Percentiles rank a stretch among this genome's conserved stretches.
Evolutionary conservation across 1,140 invertebrate species (phyloP).

Genomic region (Elysia chlorotica): DNA sequence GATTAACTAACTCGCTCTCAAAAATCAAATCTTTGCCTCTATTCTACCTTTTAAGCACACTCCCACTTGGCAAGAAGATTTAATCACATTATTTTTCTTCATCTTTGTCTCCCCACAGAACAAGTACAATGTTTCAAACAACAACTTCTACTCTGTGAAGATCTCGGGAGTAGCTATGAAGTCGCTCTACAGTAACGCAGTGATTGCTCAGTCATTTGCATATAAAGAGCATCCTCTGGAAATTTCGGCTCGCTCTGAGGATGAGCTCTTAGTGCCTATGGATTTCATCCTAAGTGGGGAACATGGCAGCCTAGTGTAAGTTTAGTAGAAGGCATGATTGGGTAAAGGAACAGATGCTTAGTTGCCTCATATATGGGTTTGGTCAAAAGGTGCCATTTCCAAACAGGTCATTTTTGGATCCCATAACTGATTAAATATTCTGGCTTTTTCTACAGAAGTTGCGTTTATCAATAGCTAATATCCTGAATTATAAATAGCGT

Average conservation of each 20-base stretch:
- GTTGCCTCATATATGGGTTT: too few species aligned
- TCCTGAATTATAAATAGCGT: not conserved
- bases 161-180: slow-evolving; percentile 29
- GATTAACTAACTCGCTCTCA: too few species aligned
- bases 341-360: not conserved
- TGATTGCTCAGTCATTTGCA: slow-evolving; percentile 16
- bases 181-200: slow-evolving; percentile 31
- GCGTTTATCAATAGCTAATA: too few species aligned
- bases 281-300: slow-evolving; percentile 15
- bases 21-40: too few species aligned
- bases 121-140: slow-evolving; percentile 40
- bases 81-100: too few species aligned
- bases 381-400: too few species aligned
- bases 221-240: slow-evolving; percentile 11
- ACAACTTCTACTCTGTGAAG: slow-evolving; percentile 40
- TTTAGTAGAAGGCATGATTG: too few species aligned
- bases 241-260: slow-evolving; percentile 16
- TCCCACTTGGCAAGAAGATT: too few species aligned
- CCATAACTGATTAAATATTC: not conserved
- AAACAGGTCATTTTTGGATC: not conserved
- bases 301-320: slow-evolving; percentile 21
- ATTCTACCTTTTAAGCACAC: too few species aligned
- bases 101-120: slow-evolving; percentile 38
- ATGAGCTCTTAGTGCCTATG: slow-evolving; percentile 16
- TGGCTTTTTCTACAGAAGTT: too few species aligned